Evolutionary conservation across 1,140 invertebrate genomes (phyloP).

Genomic region (Rhizoglyphus robini): DNA sequence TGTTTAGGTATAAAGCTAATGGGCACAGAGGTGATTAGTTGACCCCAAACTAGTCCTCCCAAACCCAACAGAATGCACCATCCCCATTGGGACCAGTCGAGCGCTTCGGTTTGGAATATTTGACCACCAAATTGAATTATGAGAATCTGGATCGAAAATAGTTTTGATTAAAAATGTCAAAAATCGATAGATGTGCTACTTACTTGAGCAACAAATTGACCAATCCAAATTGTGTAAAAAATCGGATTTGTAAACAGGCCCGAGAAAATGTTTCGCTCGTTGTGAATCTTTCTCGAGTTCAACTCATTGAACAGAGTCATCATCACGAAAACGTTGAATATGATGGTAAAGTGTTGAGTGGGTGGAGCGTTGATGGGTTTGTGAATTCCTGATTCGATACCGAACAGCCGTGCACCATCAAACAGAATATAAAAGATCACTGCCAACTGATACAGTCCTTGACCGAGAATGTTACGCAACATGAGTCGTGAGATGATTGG

Average conservation of each 20-base stretch:
- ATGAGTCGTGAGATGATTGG: constrained; percentile 95
- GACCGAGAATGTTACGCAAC: constrained; percentile 99
- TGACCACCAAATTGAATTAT: constrained; percentile 87
- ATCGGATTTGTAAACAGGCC: constrained; percentile 95
- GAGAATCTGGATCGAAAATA: too few species aligned
- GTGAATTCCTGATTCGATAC: constrained; percentile 53
- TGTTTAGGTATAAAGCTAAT: constrained; percentile 78
- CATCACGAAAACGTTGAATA: constrained; percentile 99
- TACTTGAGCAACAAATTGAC: too few species aligned
- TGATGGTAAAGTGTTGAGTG: constrained; percentile 93
- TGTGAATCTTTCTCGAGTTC: constrained; percentile 98
- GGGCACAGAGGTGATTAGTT: constrained; percentile 88
- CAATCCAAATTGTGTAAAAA: constrained; percentile 95
- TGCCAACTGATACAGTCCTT: constrained; percentile 86
- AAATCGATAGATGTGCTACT: too few species aligned
- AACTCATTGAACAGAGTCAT: constrained; percentile 99
- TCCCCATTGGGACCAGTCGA: constrained; percentile 89
- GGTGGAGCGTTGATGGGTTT: constrained; percentile 57
- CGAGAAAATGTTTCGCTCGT: constrained; percentile 92
- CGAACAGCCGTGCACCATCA: constrained; percentile 69
- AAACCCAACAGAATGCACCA: constrained; percentile 97
- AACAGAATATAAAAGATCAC: constrained; percentile 90
- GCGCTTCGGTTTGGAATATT: constrained; percentile 81
- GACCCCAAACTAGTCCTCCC: constrained; percentile 90
- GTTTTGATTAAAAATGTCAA: too few species aligned